phyloP scores from a whole-genome alignment of 2,888 invertebrate genomes.

The Parasteatoda lunata region DNA sequence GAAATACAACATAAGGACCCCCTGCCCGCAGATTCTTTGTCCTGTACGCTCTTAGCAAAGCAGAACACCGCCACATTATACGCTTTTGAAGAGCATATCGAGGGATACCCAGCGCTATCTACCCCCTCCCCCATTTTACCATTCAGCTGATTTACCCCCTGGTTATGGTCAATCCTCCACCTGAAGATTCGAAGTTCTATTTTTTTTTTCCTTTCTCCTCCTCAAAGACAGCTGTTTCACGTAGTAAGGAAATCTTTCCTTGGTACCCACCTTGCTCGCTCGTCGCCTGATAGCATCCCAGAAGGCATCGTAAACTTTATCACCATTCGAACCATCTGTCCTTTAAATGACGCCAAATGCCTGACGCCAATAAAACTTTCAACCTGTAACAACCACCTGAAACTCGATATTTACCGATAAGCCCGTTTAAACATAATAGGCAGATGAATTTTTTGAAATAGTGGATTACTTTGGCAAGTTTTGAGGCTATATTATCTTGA shows the following conservation, averaged over 20 bases:
- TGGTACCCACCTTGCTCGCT: background rate
- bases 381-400: background rate
- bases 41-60: conserved; percentile 25
- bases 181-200: background rate
- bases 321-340: background rate
- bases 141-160: conserved; percentile 53
- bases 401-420: background rate
- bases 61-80: conserved; percentile 51
- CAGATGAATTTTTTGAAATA: too few relatives aligned
- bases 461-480: too few relatives aligned
- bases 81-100: conserved; percentile 27
- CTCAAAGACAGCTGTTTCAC: background rate
- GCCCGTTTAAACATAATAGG: too few relatives aligned
- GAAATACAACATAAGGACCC: conserved; percentile 25
- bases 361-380: background rate
- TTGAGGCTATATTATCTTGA: too few relatives aligned
- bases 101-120: background rate
- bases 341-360: background rate
- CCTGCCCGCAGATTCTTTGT: conserved; percentile 34
- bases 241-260: background rate
- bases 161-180: conserved; percentile 47
- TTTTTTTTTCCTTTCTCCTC: background rate
- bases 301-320: background rate
- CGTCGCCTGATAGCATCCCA: background rate
- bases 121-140: background rate